Evolutionary conservation across 2,888 invertebrate species (phyloP).

Genomic region (Monoplex corrugatus): DNA sequence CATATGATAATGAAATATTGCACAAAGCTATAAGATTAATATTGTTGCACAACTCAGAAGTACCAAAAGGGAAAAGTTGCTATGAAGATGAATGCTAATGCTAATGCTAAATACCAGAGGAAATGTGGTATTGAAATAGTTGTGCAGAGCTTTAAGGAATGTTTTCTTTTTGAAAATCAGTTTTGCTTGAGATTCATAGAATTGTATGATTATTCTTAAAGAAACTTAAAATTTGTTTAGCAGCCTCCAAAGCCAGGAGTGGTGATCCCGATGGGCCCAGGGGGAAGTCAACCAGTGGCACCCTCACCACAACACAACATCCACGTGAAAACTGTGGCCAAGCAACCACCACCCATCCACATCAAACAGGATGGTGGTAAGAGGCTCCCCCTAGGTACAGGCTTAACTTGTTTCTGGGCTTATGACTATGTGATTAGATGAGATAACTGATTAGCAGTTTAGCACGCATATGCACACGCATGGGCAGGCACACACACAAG

Average conservation of each 20-base stretch:
- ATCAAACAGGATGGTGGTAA: conserved; percentile 79
- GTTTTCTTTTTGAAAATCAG: conserved; percentile 15
- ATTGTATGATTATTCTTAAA: not conserved
- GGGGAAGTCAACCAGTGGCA: conserved; percentile 67
- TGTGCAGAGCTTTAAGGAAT: too few relatives aligned
- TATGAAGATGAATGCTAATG: too few relatives aligned
- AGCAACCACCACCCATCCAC: conserved; percentile 77
- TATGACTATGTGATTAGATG: too few relatives aligned
- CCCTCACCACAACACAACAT: conserved; percentile 68
- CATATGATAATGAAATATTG: too few relatives aligned
- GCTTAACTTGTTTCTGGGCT: too few relatives aligned
- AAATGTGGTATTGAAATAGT: too few relatives aligned
- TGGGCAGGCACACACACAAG: not conserved
- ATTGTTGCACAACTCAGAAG: too few relatives aligned
- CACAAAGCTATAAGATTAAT: too few relatives aligned
- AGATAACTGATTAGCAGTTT: too few relatives aligned
- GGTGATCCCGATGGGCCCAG: conserved; percentile 76
- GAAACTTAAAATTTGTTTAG: conserved; percentile 54
- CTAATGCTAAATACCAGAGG: too few relatives aligned
- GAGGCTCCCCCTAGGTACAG: too few relatives aligned
- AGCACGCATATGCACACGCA: conserved; percentile 1
- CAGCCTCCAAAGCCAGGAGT: conserved; percentile 73
- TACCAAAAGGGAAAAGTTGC: too few relatives aligned
- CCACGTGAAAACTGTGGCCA: conserved; percentile 71
- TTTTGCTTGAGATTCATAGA: not conserved